A percentile compares a stretch with the other conserved stretches of the same genome.
Evolutionary conservation across 2,888 invertebrate species (phyloP).

Genomic region (Yponomeuta sedellus): DNA sequence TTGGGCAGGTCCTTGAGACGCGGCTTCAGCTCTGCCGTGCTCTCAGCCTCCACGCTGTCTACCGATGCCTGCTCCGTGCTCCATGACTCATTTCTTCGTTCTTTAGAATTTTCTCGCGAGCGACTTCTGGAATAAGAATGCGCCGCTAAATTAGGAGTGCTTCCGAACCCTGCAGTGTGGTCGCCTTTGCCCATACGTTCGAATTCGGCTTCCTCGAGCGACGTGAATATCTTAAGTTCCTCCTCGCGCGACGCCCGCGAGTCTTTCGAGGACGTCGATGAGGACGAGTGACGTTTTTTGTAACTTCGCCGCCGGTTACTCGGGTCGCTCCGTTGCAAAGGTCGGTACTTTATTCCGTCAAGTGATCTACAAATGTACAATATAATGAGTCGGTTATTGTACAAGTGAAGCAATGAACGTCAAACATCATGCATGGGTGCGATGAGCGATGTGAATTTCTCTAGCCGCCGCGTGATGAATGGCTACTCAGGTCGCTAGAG

Average conservation of each 20-base stretch:
- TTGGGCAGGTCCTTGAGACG: conserved; percentile 47
- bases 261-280: conserved; percentile 77
- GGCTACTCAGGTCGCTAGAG: conserved; percentile 45
- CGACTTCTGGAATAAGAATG: conserved; percentile 75
- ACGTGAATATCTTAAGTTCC: conserved; percentile 79
- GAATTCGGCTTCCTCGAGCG: conserved; percentile 79
- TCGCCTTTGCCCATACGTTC: conserved; percentile 50
- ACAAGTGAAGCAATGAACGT: conserved; percentile 45
- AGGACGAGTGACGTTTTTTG: conserved; percentile 78
- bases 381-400: conserved; percentile 60
- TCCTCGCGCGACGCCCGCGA: conserved; percentile 79
- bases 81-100: conserved; percentile 48
- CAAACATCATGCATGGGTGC: conserved; percentile 43
- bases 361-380: conserved; percentile 75
- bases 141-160: conserved; percentile 69
- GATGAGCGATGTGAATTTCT: conserved; percentile 28
- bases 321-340: conserved; percentile 78
- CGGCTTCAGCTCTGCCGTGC: conserved; percentile 29
- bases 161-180: conserved; percentile 45
- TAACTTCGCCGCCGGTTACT: conserved; percentile 78
- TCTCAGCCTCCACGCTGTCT: conserved; percentile 42
- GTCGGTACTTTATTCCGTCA: conserved; percentile 80
- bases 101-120: conserved; percentile 58
- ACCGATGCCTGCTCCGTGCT: conserved; percentile 40
- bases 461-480: conserved; percentile 26